Base-by-base conservation (phyloP, 1,140 invertebrate species). In the Achatina immaculata region DNA sequence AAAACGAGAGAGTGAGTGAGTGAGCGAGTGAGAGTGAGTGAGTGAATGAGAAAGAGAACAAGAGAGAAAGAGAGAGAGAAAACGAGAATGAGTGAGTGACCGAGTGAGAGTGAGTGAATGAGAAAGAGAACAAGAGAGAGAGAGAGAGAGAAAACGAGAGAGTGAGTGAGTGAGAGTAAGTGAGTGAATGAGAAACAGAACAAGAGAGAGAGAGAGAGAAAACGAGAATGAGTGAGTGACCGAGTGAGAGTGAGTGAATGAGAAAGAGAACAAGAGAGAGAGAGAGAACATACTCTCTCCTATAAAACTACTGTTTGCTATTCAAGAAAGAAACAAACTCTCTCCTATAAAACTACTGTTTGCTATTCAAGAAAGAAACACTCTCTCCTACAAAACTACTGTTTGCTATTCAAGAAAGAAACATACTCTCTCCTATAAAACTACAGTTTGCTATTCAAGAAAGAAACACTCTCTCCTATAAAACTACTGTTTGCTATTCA, bases 1-100 rank as follows among this genome's bases (percentile, higher is more conserved):
- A 66, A 31, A 66, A 31, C 28, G 65, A 36, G 28, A 66, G 65
- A 66, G 28, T 31, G 65, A 66, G 28, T 31, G 65, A 66, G 28
- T 31, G 65, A 66, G 28, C 28, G 65, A 66, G 28, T 31, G 65
- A 66, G 28, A 66, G 65, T 31, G 28, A 66, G 65, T 31, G 28
- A 66, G 14, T 31, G 28, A 66, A 31, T 31, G 28, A 66, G 65
- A 16, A 4, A 66, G 11, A 6, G 3, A 66, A 14, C 28, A 7
- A 66, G 65, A 66, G 28, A 66, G 14, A 66, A 31, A 66, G 65
- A 66, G 28, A 66, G 65, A 66, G 28, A 66, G 65, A 66, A 4
- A 66, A 31, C 11, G 28, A 66, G 65, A 66, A 31, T 31, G 65
- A 66, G 3, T 31, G 65, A 66, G 3, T 31, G 65, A 66, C 19